Evolutionary conservation across 2,113 vertebrate species (phyloP), one percentile per base, ranked within the genome.

Genomic region (Myrmecobius fasciatus): DNA sequence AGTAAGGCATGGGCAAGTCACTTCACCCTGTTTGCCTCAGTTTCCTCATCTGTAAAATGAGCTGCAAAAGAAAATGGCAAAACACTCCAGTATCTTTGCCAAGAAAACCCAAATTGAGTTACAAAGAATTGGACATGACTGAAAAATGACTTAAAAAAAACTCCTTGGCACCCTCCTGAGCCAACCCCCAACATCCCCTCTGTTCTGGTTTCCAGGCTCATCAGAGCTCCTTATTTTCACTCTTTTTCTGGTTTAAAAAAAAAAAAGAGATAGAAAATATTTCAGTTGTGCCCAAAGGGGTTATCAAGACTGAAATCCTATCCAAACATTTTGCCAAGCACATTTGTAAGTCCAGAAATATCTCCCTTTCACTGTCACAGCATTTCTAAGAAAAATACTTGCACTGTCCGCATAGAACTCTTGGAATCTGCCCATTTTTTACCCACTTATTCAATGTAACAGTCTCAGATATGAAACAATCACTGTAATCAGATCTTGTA

Each of bases 401-500:
- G 47, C 25, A 89, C 36, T 88, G 49, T 83, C 91, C 56, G 8
- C 25, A 88, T 0, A n/a, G 2, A 83, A 95, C 43, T 60, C 90
- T 20, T 53, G 46, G 52, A 89, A 48, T 25, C 48, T n/a, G 49
- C 9, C 22, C 6, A 36, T 46, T 83, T 95, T 88, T 89, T 88
- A 96, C 92, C 22, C 48, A 96, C 3, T 91, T 94, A 91, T 24
- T 96, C 25, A 53, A 3, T 51, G 0, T 22, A 89, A 24, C 25
- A 93, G 43, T 94, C 89, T 56, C 94, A 90, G 9, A 56, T 49
- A 67, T 20, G 83, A 36, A 48, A 54, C 43, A 89, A 93, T 88
- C 88, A 94, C 8, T 92, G 89, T 54, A 91, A 91, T 89, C 46
- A 93, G 31, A 89, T 94, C 52, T 91, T 60, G 9, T 67, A 94